Conservation (phyloP, 1,140 invertebrate species). For the Mylabris phalerata region DNA sequence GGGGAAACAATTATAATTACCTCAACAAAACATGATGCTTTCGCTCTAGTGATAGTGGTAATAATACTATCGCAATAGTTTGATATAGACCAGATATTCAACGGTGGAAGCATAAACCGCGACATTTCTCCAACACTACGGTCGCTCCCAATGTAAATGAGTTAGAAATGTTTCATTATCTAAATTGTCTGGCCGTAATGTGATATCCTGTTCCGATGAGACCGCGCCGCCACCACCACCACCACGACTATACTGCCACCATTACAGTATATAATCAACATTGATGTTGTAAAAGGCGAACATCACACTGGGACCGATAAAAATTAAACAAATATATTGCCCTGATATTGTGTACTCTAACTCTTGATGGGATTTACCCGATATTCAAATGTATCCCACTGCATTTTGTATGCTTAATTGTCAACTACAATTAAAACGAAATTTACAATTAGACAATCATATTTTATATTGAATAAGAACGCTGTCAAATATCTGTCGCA, state of each 20-base stretch:
- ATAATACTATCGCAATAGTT: conserved; percentile 3
- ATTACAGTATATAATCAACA: no score
- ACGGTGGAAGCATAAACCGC: conserved; percentile 8
- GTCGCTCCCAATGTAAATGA: conserved; percentile 30
- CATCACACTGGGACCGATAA: conserved; percentile 24
- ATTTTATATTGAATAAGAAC: neutral
- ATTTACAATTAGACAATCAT: neutral
- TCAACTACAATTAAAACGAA: neutral
- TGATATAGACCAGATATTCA: conserved; percentile 13
- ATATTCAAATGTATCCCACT: neutral
- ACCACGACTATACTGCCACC: neutral
- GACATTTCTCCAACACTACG: neutral
- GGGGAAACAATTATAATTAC: no score
- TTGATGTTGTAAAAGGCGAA: conserved; percentile 4
- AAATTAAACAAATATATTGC: conserved; percentile 27
- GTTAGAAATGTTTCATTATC: conserved; percentile 35
- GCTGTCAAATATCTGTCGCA: no score
- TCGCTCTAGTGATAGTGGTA: no score
- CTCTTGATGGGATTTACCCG: neutral
- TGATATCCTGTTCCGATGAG: conserved; percentile 30
- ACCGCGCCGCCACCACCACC: conserved; percentile 9
- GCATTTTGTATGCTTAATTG: neutral
- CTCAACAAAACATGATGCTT: no score
- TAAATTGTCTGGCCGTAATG: conserved; percentile 36
- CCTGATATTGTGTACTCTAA: conserved; percentile 4